These are phyloP conservation scores for Irena cyanogastra DNA, from an alignment of 2,113 vertebrate genomes.

Conservation along the genomic window DNA sequence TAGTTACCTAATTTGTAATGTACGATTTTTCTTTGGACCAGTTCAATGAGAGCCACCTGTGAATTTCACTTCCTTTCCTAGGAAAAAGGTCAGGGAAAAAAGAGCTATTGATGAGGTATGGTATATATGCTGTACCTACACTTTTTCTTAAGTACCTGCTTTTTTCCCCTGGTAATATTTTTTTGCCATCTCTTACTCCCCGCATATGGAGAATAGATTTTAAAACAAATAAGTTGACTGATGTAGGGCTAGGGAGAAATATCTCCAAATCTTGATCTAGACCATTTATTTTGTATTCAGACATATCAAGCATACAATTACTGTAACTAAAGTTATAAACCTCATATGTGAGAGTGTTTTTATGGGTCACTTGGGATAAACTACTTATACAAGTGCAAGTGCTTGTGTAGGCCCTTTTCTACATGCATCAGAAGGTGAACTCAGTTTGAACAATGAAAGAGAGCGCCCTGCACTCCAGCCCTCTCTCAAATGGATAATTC, in stretches of 20 bases:
- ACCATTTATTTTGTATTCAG: slow-evolving; percentile 75
- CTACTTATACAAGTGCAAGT: slow-evolving; percentile 72
- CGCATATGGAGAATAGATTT: neutral
- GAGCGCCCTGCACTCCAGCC: slow-evolving; percentile 79
- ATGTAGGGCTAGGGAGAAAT: neutral
- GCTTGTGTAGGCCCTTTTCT: slow-evolving; percentile 78
- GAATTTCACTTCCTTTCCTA: neutral
- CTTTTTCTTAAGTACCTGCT: neutral
- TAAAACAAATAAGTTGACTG: neutral
- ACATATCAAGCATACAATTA: slow-evolving; percentile 76
- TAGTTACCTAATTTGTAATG: neutral
- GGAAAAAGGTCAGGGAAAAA: neutral
- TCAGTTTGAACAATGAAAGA: slow-evolving; percentile 74
- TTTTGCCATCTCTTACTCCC: neutral
- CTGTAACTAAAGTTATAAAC: slow-evolving; percentile 73
- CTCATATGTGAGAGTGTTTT: slow-evolving; percentile 74
- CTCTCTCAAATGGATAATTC: slow-evolving; percentile 99
- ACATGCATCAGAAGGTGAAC: slow-evolving; percentile 76
- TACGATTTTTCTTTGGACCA: neutral
- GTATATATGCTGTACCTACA: neutral
- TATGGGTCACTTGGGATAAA: slow-evolving; percentile 85
- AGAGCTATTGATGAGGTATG: neutral
- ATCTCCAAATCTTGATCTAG: neutral
- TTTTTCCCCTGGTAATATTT: neutral
- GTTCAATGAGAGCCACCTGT: neutral